These are phyloP conservation scores for Trissolcus basalis DNA, from an alignment of 1,140 invertebrate genomes.

Conservation along the genomic window DNA sequence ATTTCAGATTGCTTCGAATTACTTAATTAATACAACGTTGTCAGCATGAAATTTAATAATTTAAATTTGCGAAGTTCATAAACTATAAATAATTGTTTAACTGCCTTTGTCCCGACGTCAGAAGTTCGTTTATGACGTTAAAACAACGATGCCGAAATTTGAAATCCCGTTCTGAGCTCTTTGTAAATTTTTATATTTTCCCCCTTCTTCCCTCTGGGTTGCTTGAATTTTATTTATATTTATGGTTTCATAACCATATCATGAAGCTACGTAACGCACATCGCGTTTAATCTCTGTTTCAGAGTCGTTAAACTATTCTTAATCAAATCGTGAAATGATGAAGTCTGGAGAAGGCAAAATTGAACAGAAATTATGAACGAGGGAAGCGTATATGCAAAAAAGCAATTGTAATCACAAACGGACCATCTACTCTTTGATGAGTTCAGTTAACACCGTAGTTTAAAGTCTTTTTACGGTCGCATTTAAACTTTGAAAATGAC, in stretches of 20 bases:
- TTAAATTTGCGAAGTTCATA: no score
- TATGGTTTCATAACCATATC: conserved; percentile 1
- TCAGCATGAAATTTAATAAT: no score
- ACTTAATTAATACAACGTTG: no score
- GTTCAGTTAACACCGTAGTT: conserved; percentile 12
- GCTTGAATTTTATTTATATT: no score
- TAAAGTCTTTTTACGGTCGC: conserved; percentile 23
- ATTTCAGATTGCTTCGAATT: no score
- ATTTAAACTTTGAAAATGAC: conserved; percentile 16
- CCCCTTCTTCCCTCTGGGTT: no score
- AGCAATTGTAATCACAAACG: conserved; percentile 26
- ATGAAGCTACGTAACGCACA: conserved; percentile 9
- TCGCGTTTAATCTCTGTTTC: conserved; percentile 9
- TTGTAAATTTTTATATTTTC: no score
- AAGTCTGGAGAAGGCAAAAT: conserved; percentile 2
- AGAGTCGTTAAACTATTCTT: conserved; percentile 20
- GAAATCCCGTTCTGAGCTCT: no score
- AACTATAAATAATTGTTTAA: no score
- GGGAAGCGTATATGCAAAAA: neutral
- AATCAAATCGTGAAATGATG: conserved; percentile 9
- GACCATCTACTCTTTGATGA: conserved; percentile 18
- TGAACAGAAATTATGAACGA: conserved; percentile 16
- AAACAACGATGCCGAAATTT: no score
- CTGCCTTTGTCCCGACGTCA: no score
- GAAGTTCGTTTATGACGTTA: no score